These are phyloP conservation scores for Anseranas semipalmata DNA, from an alignment of 2,113 vertebrate genomes.

Conservation along the genomic window DNA sequence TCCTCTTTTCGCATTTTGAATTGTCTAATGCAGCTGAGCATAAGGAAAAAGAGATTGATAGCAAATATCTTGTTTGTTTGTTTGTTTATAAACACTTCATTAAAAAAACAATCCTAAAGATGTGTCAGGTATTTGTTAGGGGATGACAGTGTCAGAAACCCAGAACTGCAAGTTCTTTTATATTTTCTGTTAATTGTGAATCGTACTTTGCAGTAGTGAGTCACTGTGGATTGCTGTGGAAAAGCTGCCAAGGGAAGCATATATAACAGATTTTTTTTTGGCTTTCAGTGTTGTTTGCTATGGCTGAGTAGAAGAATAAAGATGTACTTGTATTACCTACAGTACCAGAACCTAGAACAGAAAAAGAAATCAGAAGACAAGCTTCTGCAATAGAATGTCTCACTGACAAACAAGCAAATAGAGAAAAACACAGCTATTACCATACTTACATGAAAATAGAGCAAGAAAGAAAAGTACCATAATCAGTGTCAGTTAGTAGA, in stretches of 20 bases:
- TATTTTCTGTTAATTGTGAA: constrained; percentile 23
- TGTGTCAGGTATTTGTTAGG: background rate
- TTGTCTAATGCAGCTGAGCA: background rate
- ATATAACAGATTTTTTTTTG: background rate
- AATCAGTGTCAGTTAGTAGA: constrained; percentile 20
- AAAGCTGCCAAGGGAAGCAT: constrained; percentile 4
- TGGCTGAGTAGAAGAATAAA: constrained; percentile 6
- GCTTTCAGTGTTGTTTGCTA: background rate
- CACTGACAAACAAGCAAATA: background rate
- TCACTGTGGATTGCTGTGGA: background rate
- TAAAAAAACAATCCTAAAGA: background rate
- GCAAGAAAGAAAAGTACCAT: background rate
- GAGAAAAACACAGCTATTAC: constrained; percentile 16
- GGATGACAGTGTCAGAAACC: background rate
- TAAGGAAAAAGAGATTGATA: background rate
- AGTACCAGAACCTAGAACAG: background rate
- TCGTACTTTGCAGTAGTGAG: background rate
- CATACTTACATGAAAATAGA: constrained; percentile 1
- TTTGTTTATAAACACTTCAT: background rate
- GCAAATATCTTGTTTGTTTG: background rate
- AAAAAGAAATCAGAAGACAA: constrained; percentile 13
- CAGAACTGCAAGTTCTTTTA: constrained; percentile 2
- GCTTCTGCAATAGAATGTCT: background rate
- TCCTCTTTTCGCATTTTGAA: background rate
- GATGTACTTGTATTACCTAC: background rate